Evolutionary conservation across 2,113 vertebrate species (phyloP).

Genomic region (Conger conger): DNA sequence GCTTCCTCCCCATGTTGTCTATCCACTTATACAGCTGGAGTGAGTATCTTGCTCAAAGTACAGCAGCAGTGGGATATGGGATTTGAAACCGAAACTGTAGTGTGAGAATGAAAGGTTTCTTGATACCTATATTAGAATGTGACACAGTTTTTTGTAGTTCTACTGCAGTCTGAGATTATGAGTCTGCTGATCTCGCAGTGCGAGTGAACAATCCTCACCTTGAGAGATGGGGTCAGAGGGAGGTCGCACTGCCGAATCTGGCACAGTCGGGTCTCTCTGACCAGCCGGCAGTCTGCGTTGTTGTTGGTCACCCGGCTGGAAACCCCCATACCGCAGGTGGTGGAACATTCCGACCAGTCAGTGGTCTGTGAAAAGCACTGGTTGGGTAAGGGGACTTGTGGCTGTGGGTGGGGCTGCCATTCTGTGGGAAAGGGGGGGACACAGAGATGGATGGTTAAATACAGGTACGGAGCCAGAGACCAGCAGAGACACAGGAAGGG

Average conservation of each 20-base stretch:
- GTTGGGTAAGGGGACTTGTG: slow-evolving; percentile 29
- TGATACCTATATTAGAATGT: not conserved
- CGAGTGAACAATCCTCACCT: slow-evolving; percentile 48
- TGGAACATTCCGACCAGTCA: slow-evolving; percentile 67
- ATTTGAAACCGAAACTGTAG: too few species aligned
- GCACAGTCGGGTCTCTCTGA: slow-evolving; percentile 67
- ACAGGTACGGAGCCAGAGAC: not conserved
- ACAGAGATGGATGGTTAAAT: not conserved
- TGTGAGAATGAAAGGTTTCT: not conserved
- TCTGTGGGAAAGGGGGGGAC: slow-evolving; percentile 46
- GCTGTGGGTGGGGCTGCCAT: slow-evolving; percentile 37
- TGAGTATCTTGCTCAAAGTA: not conserved
- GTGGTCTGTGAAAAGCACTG: slow-evolving; percentile 65
- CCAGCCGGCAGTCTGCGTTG: slow-evolving; percentile 63
- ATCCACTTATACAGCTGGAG: not conserved
- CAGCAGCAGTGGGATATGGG: not conserved
- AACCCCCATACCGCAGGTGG: slow-evolving; percentile 69
- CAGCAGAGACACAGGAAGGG: not conserved
- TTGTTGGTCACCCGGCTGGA: slow-evolving; percentile 68
- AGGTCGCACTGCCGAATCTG: slow-evolving; percentile 57
- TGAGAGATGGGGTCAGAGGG: slow-evolving; percentile 29
- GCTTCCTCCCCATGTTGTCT: not conserved
- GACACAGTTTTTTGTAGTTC: not conserved
- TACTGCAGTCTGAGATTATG: not conserved
- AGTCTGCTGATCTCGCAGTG: not conserved